Conservation (phyloP, 2,888 invertebrate species). For the Nasonovia ribisnigri region DNA sequence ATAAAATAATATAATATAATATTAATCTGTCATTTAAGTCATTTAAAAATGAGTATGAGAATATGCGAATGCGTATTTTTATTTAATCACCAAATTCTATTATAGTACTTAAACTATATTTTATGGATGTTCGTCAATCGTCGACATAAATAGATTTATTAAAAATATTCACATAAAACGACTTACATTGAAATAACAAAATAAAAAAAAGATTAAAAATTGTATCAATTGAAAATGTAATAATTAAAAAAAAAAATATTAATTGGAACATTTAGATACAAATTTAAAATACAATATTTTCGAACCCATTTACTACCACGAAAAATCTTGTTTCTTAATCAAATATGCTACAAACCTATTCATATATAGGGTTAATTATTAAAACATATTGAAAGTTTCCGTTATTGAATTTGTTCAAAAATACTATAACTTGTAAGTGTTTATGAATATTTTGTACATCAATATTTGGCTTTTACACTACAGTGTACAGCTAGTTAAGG, state of each 20-base stretch:
- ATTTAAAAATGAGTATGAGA: neutral
- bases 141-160: neutral
- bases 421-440: neutral
- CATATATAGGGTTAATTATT: neutral
- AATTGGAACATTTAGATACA: neutral
- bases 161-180: neutral
- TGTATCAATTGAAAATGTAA: neutral
- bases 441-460: neutral
- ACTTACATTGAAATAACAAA: neutral
- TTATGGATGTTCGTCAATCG: neutral
- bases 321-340: neutral
- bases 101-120: neutral
- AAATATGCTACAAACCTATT: neutral
- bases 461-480: neutral
- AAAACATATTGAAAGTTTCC: neutral
- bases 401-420: neutral
- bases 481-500: neutral
- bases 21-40: neutral
- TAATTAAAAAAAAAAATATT: neutral
- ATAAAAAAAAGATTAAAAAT: neutral
- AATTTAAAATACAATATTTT: neutral
- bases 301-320: neutral
- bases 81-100: neutral
- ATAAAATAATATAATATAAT: neutral
- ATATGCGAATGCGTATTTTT: neutral